Evolutionary conservation across 1,140 invertebrate species (phyloP).

Genomic region (Lordiphosa stackelbergi): DNA sequence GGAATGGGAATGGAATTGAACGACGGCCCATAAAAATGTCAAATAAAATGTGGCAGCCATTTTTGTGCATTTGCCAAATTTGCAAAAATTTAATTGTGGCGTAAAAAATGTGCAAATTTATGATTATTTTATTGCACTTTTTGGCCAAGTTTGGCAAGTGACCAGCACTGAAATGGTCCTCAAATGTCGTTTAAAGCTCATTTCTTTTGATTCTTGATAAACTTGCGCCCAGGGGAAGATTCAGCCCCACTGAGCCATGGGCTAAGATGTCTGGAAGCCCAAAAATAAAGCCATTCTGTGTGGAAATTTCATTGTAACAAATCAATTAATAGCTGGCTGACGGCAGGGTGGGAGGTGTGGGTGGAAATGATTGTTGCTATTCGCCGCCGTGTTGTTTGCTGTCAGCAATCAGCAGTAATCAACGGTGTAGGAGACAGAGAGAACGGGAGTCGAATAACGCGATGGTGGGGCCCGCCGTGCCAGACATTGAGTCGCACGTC

Average conservation of each 20-base stretch:
- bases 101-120: conserved; percentile 62
- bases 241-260: no score
- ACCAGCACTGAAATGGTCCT: conserved; percentile 37
- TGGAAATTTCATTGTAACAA: conserved; percentile 73
- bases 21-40: conserved; percentile 63
- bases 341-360: neutral
- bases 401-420: conserved; percentile 70
- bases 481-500: conserved; percentile 69
- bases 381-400: conserved; percentile 64
- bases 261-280: conserved; percentile 32
- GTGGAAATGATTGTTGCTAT: conserved; percentile 58
- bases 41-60: conserved; percentile 69
- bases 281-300: conserved; percentile 43
- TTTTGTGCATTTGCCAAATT: conserved; percentile 74
- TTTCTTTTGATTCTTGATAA: conserved; percentile 22
- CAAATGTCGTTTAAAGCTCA: conserved; percentile 26
- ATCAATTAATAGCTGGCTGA: conserved; percentile 60
- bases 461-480: conserved; percentile 41
- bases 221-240: conserved; percentile 12
- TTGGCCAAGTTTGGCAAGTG: conserved; percentile 46
- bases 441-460: conserved; percentile 5
- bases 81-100: conserved; percentile 70
- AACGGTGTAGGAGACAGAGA: conserved; percentile 35
- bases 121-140: conserved; percentile 65
- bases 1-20: conserved; percentile 18